Conservation (phyloP, 92 coral and sea anemone genomes). For the Desmophyllum pertusum region DNA sequence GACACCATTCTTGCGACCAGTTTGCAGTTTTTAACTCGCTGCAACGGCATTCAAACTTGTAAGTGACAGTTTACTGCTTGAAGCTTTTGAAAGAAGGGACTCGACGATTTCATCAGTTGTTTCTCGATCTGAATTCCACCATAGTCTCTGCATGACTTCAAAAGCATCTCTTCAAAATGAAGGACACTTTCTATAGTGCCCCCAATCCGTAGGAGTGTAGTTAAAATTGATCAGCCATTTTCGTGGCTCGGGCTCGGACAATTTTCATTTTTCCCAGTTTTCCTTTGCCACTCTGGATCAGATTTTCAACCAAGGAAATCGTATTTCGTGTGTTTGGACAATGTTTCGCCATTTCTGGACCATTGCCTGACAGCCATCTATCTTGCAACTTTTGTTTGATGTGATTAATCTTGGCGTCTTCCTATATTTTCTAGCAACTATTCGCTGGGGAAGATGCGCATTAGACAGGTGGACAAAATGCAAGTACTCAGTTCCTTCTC, state of each 20-base stretch:
- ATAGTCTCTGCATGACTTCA: slow-evolving; percentile 49
- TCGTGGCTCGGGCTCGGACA: slow-evolving; percentile 46
- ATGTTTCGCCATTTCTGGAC: neutral
- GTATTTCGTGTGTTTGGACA: slow-evolving; percentile 35
- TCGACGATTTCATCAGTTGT: slow-evolving; percentile 35
- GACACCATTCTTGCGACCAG: slow-evolving; percentile 2
- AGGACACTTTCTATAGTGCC: slow-evolving; percentile 20
- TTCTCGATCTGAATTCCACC: slow-evolving; percentile 34
- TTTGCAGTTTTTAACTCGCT: neutral
- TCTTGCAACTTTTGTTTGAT: neutral
- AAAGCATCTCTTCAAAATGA: slow-evolving; percentile 16
- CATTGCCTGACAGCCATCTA: neutral
- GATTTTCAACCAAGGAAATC: slow-evolving; percentile 10
- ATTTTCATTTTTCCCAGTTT: slow-evolving; percentile 42
- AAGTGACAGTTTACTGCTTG: slow-evolving; percentile 16
- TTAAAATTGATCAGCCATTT: slow-evolving; percentile 42
- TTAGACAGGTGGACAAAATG: slow-evolving; percentile 10
- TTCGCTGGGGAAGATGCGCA: neutral
- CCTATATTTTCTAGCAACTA: neutral
- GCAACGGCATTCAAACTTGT: slow-evolving; percentile 30
- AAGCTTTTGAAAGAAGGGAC: slow-evolving; percentile 36
- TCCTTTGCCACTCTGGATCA: slow-evolving; percentile 14
- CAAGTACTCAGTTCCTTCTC: neutral
- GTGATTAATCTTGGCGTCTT: neutral
- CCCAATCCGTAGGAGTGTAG: slow-evolving; percentile 27